Evolutionary conservation across 1,140 invertebrate species (phyloP), one percentile per base, ranked within the genome.

Genomic region (Eurosta solidaginis): DNA sequence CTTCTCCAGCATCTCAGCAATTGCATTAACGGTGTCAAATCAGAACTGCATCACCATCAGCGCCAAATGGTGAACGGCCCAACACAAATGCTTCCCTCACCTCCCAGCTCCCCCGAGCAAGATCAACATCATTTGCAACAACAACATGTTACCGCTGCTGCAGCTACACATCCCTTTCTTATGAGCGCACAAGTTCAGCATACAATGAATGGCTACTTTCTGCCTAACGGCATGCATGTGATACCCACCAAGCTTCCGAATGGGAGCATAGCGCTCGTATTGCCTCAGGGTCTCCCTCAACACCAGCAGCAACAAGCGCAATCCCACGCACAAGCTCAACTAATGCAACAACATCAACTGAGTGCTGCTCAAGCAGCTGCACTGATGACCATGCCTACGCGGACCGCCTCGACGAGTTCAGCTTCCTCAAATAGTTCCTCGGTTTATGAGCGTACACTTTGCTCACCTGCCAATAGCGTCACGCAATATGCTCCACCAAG

Each of bases 221-320:
- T 92, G 79, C 91, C 91, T 83, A 89, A 93, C 78, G 93, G 93
- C 1, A 91, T 95, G 7, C 94, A 95, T 79, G 88, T 96, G 27
- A 92, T 96, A 12, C 94, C 95, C 17, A 95, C 94, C 29, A 90
- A 94, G 75, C 84, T 96, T 27, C 91, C 94, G 2, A 94, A 92
- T 36, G 95, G 94, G 0, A 94, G 95, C 82, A 90, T 96, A 54
- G 94, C 95, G 0, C 90, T 96, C 2, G 89, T 96, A 3, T 87
- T 96, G 14, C 95, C 94, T 0, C 91, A 76, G 90, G 88, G 75
- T 88, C 76, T 84, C 79, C 82, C 84, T 3, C 84, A 85, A 49
- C 82, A 82, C 22, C 90, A 92, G 86, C 89, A 29, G 84, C 88
- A 25, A 87, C 89, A 25, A 80, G 88, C 20, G 89, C 91, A 94